A percentile compares a stretch with the other conserved stretches of the same genome.
phyloP scores from a whole-genome alignment of 2,888 invertebrate species.

The Toxonevra muliebris region DNA sequence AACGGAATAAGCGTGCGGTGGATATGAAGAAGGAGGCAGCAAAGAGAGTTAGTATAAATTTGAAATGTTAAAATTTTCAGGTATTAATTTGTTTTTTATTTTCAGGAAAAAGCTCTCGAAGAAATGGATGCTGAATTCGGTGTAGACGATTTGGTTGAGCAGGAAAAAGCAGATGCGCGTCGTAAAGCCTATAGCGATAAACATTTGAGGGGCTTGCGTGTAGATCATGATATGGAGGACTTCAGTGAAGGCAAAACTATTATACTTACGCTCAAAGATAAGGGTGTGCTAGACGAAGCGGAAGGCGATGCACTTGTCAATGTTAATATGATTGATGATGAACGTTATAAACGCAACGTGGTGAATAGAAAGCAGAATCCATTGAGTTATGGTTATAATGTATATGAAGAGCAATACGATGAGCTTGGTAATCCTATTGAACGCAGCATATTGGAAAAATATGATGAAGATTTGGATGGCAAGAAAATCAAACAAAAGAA shows the following conservation, averaged over 20 bases:
- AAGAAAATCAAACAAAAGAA: constrained; percentile 71
- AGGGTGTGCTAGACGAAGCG: constrained; percentile 86
- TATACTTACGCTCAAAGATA: constrained; percentile 93
- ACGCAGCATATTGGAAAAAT: constrained; percentile 84
- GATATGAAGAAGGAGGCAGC: constrained; percentile 86
- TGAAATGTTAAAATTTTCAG: not conserved
- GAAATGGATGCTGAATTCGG: constrained; percentile 97
- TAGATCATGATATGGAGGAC: constrained; percentile 80
- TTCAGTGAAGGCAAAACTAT: constrained; percentile 83
- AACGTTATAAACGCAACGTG: constrained; percentile 84
- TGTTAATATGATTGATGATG: constrained; percentile 87
- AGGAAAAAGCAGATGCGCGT: constrained; percentile 72
- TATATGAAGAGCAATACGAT: constrained; percentile 79
- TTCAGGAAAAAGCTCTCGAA: constrained; percentile 88
- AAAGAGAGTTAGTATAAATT: constrained; percentile 65
- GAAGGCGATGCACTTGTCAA: constrained; percentile 91
- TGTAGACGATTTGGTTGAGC: constrained; percentile 83
- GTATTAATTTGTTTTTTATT: not conserved
- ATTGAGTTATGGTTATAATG: constrained; percentile 84
- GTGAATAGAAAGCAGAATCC: constrained; percentile 85
- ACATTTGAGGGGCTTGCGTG: constrained; percentile 82
- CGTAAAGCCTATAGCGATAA: constrained; percentile 73
- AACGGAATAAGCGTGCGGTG: constrained; percentile 78
- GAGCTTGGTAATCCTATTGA: constrained; percentile 73
- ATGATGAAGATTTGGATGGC: constrained; percentile 82